Evolutionary conservation across 92 coral and sea anemone genomes (phyloP).

Genomic region (Parazoanthus swiftii): DNA sequence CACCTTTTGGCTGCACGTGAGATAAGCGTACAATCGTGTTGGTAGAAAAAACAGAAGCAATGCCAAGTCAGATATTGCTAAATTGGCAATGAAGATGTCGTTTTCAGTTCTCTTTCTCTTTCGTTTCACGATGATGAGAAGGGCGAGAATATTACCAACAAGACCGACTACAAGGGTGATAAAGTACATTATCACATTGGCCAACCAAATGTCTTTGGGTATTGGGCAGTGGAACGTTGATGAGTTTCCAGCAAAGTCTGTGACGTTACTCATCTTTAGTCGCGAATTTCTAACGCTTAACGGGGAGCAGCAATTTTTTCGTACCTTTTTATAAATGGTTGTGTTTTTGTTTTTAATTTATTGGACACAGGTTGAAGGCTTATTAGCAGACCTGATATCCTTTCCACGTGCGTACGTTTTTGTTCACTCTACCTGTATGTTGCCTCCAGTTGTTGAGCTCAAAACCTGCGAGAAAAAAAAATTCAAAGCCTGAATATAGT

Average conservation of each 20-base stretch:
- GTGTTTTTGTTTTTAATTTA: too few relatives aligned
- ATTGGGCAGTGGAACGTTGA: conserved; percentile 10
- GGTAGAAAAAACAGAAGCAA: conserved; percentile 72
- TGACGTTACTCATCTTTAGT: neutral
- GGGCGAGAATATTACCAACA: conserved; percentile 68
- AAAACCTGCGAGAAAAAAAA: neutral
- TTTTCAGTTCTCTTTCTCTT: conserved; percentile 74
- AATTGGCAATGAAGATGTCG: conserved; percentile 80
- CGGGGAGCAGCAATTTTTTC: too few relatives aligned
- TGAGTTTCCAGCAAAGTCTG: neutral
- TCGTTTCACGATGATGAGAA: conserved; percentile 57
- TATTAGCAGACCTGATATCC: neutral
- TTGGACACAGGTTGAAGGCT: neutral
- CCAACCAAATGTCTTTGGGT: conserved; percentile 22
- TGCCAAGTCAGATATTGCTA: conserved; percentile 73
- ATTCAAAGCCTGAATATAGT: neutral
- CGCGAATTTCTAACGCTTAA: too few relatives aligned
- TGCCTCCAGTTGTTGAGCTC: neutral
- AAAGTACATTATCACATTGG: conserved; percentile 38
- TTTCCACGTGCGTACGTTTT: neutral
- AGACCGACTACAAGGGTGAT: conserved; percentile 69
- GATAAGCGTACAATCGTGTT: conserved; percentile 61
- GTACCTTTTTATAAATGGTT: too few relatives aligned
- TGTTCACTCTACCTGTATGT: neutral
- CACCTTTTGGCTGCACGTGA: conserved; percentile 50